phyloP scores from a whole-genome alignment of 2,113 vertebrate species.

The Neogobius melanostomus region DNA sequence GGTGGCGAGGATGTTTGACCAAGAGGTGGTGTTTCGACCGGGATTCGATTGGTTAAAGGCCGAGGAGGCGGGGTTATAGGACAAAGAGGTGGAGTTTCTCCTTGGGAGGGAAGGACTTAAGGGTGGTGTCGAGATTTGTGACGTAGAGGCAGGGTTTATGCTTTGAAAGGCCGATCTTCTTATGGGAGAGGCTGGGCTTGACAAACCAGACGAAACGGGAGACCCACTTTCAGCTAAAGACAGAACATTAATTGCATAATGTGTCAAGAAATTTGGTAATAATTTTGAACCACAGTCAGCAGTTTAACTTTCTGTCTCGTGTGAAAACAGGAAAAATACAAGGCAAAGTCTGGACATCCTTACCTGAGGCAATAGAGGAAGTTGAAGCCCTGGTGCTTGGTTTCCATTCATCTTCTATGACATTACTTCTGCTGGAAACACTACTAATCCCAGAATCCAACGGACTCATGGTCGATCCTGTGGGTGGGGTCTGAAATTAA shows the following conservation, averaged over 20 bases:
- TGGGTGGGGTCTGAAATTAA: conserved; percentile 43
- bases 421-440: conserved; percentile 52
- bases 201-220: conserved; percentile 71
- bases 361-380: conserved; percentile 4
- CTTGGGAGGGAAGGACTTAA: neutral
- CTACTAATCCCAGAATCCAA: conserved; percentile 73
- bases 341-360: neutral
- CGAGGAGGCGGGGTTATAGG: neutral
- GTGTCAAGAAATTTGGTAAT: no score
- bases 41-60: neutral
- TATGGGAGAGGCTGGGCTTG: conserved; percentile 8
- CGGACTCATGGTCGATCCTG: conserved; percentile 38
- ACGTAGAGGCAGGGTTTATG: neutral
- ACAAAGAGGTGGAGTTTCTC: neutral
- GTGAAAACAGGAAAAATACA: no score
- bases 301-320: no score
- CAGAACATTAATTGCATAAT: neutral
- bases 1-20: neutral
- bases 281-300: no score
- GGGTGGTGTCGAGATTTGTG: neutral
- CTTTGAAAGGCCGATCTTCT: neutral
- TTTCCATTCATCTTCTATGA: conserved; percentile 1
- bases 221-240: conserved; percentile 68
- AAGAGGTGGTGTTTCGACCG: neutral
- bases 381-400: neutral